Conservation (phyloP, 30 jellyfish, hydroid and myxozoan species). For the Aurelia coerulea region DNA sequence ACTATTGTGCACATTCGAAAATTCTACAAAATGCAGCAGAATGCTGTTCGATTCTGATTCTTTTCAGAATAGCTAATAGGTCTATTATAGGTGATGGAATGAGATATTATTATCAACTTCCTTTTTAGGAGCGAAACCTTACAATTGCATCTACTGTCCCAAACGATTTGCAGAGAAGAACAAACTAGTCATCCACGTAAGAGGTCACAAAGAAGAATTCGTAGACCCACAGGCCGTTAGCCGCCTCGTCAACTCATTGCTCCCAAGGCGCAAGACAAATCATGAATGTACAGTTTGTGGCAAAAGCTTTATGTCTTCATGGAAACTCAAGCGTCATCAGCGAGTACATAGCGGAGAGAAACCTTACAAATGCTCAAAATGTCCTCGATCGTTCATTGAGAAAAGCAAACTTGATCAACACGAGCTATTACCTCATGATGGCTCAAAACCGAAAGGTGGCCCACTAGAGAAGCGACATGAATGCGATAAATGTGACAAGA, state of each 20-base stretch:
- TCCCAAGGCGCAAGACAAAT: constrained; percentile 58
- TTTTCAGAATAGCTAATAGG: too few species aligned
- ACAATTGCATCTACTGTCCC: constrained; percentile 75
- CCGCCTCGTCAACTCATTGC: constrained; percentile 57
- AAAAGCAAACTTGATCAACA: constrained; percentile 68
- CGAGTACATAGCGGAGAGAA: constrained; percentile 73
- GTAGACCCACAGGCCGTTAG: constrained; percentile 68
- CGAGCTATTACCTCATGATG: constrained; percentile 64
- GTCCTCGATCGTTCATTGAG: constrained; percentile 54
- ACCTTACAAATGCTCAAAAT: constrained; percentile 64
- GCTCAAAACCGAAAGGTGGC: constrained; percentile 19
- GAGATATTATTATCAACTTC: background rate
- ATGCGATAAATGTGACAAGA: constrained; percentile 59
- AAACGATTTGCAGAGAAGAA: constrained; percentile 76
- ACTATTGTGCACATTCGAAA: too few species aligned
- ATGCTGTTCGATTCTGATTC: too few species aligned
- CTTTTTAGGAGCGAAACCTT: constrained; percentile 66
- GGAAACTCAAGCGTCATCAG: constrained; percentile 70
- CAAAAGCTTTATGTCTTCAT: constrained; percentile 58
- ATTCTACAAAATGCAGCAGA: too few species aligned
- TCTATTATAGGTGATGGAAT: too few species aligned
- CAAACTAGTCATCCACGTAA: constrained; percentile 52
- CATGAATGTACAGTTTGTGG: constrained; percentile 61
- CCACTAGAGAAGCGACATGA: constrained; percentile 46
- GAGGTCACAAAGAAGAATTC: constrained; percentile 64